Base-by-base conservation (phyloP, 2,113 vertebrate species). In the Dipodomys stephensi region DNA sequence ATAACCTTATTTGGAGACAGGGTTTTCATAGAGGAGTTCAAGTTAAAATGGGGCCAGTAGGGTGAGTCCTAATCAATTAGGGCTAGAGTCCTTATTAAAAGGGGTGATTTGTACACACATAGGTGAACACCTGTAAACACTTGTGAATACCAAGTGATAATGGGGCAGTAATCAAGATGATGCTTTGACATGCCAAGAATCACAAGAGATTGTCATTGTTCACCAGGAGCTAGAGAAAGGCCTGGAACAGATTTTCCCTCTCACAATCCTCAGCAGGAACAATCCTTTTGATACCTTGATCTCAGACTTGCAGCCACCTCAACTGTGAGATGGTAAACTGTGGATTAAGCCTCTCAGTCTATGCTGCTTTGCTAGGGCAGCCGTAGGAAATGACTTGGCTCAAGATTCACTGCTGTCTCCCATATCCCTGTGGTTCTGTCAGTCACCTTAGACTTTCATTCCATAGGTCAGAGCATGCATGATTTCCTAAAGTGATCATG, bases 361-460 rank as follows among this genome's bases (percentile, higher is more conserved):
- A 65, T 62, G 12, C 23, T 49, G 4, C 60, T 77, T 71, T 27
- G 27, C 62, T 71, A 23, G 7, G 22, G 27, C 39, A 87, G 28
- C 39, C 23, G 32, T 7, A 19, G 25, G 89, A 72, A 74, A 39
- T 22, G 1, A 30, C 23, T 8, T 4, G 28, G 30, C 74, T 53
- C 32, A n/a, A 62, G 32, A 39, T 76, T 87, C 85, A 46, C 74
- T 25, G n/a, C 28, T n/a, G 13, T 64, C 11, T 32, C 62, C n/a
- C 3, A 3, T 16, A 23, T 65, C 7, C 49, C n/a, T 0, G 2
- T 46, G 60, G 19, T 87, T 84, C 86, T 83, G 16, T 86, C 57
- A 1, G 13, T 93, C 44, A 71, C 46, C 84, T 57, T 88, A 86
- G 80, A n/a, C 20, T 57, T 94, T 69, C 73, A 35, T 72, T 83